phyloP scores from a whole-genome alignment of 2,797 vertebrate genomes.

The Dromococcyx pavoninus region DNA sequence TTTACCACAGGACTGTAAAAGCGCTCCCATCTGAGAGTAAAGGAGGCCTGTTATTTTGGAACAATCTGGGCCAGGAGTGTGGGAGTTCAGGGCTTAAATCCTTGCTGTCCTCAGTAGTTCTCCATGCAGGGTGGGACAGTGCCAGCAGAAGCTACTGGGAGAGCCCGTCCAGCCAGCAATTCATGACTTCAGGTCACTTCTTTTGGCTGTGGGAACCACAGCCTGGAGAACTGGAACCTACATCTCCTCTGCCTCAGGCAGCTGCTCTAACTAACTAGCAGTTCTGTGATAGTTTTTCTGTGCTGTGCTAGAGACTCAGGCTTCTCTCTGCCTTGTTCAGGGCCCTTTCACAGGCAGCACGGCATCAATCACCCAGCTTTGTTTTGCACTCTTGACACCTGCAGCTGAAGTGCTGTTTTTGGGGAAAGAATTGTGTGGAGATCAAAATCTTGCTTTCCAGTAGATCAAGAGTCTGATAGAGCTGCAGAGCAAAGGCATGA shows the following conservation, averaged over 20 bases:
- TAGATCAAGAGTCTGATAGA: constrained; percentile 19
- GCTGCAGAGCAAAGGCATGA: constrained; percentile 28
- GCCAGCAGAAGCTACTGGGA: not conserved
- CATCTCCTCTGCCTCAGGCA: not conserved
- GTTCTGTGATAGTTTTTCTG: not conserved
- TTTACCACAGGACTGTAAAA: not conserved
- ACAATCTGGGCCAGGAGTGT: not conserved
- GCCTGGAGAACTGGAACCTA: not conserved
- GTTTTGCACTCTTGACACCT: constrained; percentile 21
- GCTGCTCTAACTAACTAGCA: not conserved
- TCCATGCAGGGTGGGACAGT: not conserved
- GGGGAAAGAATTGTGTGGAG: not conserved
- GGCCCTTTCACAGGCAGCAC: not conserved
- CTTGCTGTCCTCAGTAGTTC: not conserved
- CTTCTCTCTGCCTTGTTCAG: not conserved
- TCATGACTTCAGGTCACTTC: not conserved
- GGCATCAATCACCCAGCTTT: not conserved
- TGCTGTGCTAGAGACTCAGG: not conserved
- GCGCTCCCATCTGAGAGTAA: not conserved
- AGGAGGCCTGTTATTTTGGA: not conserved
- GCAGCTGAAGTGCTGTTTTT: constrained; percentile 21
- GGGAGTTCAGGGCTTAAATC: not conserved
- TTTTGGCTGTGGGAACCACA: not conserved
- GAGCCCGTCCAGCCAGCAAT: not conserved
- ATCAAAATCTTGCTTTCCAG: not conserved